A percentile compares a stretch with the other conserved stretches of the same genome.
These are phyloP conservation scores for Muscina levida DNA, from an alignment of 2,888 invertebrate species.

Conservation along the genomic window DNA sequence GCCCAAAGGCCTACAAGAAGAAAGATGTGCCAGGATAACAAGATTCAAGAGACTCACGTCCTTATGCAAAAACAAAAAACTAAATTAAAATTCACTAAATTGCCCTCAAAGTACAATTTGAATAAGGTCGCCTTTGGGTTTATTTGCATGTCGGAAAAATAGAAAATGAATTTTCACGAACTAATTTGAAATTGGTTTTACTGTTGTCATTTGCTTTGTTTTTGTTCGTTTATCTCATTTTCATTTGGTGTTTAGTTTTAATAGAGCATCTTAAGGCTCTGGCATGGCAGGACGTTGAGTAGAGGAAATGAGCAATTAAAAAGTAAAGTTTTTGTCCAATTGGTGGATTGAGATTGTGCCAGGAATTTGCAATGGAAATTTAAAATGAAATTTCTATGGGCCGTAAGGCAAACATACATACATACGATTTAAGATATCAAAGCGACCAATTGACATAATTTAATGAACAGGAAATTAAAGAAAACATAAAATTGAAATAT, in stretches of 20 bases:
- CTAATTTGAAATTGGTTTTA: constrained; percentile 32
- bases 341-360: background rate
- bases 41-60: background rate
- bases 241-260: constrained; percentile 11
- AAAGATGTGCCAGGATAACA: background rate
- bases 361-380: constrained; percentile 14
- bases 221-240: background rate
- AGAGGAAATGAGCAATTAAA: no score
- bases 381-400: background rate
- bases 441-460: no score
- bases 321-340: no score
- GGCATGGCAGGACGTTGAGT: no score
- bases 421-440: no score
- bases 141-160: constrained; percentile 27
- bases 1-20: constrained; percentile 31
- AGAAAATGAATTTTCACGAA: constrained; percentile 60
- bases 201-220: constrained; percentile 16
- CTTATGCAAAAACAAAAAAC: constrained; percentile 33
- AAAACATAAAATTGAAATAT: no score
- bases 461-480: no score
- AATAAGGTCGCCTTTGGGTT: constrained; percentile 50
- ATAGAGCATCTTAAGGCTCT: background rate
- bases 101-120: constrained; percentile 45
- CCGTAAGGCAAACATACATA: no score
- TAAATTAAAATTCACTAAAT: constrained; percentile 46